Percentiles rank a stretch among this genome's conserved stretches.
These are phyloP conservation scores for Phenacoccus solenopsis DNA, from an alignment of 1,140 invertebrate species.

Conservation along the genomic window DNA sequence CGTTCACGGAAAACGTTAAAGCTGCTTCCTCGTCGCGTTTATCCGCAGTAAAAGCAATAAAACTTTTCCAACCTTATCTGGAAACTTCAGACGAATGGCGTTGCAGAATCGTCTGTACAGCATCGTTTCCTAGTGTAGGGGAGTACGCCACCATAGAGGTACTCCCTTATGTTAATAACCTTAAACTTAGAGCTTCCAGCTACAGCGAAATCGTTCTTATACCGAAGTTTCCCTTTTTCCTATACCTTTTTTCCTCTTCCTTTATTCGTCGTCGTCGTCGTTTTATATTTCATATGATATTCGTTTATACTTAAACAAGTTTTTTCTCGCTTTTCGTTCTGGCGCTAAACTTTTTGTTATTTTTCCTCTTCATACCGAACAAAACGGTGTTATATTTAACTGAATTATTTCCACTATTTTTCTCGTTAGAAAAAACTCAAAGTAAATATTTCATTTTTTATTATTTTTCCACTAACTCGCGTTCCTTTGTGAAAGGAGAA, in stretches of 20 bases:
- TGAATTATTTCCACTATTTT: not conserved
- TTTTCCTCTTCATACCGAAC: not conserved
- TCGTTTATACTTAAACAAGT: not conserved
- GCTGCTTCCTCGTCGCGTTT: slow-evolving; percentile 10
- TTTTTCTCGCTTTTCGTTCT: not conserved
- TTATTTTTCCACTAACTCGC: too few relatives aligned
- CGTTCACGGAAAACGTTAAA: slow-evolving; percentile 14
- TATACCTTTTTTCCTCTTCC: not conserved
- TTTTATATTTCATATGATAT: too few relatives aligned
- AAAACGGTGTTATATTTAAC: not conserved
- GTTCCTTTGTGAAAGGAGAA: too few relatives aligned
- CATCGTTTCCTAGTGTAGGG: not conserved
- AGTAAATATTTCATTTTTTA: too few relatives aligned
- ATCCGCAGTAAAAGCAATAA: slow-evolving; percentile 15
- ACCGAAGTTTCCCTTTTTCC: not conserved
- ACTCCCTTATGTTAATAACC: slow-evolving; percentile 14
- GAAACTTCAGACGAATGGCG: slow-evolving; percentile 14
- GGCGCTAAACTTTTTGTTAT: too few relatives aligned
- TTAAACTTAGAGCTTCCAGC: slow-evolving; percentile 5
- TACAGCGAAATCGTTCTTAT: not conserved
- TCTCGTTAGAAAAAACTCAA: too few relatives aligned
- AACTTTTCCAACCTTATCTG: slow-evolving; percentile 10
- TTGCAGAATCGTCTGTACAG: slow-evolving; percentile 7
- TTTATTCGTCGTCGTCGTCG: too few relatives aligned
- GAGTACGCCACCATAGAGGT: not conserved